Evolutionary conservation across 2,888 invertebrate genomes (phyloP).

Genomic region (Drosophila algonquin): DNA sequence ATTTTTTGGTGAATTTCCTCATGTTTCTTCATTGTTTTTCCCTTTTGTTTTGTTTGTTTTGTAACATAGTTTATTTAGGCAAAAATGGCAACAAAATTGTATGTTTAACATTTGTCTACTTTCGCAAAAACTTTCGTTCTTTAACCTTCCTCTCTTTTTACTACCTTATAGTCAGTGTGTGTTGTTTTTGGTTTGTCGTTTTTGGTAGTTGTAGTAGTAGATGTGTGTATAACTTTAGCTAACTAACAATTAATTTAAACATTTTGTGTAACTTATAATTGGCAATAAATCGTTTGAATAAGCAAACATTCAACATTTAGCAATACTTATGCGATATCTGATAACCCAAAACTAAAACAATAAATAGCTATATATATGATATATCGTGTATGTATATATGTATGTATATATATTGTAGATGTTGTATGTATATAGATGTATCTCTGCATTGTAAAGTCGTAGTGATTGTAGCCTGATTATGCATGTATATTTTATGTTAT

Average conservation of each 20-base stretch:
- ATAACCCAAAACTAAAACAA: slow-evolving; percentile 66
- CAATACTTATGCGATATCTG: slow-evolving; percentile 63
- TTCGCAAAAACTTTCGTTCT: slow-evolving; percentile 55
- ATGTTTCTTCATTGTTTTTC: slow-evolving; percentile 39
- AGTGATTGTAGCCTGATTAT: slow-evolving; percentile 77
- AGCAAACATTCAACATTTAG: slow-evolving; percentile 76
- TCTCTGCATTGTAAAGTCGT: slow-evolving; percentile 63
- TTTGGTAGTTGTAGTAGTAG: slow-evolving; percentile 55
- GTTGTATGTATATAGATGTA: slow-evolving; percentile 46
- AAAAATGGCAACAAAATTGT: slow-evolving; percentile 84
- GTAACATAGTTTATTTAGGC: slow-evolving; percentile 84
- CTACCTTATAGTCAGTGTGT: slow-evolving; percentile 61
- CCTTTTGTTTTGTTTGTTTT: slow-evolving; percentile 62
- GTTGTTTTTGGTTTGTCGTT: slow-evolving; percentile 45
- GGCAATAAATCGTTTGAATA: slow-evolving; percentile 76
- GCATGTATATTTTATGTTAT: slow-evolving; percentile 35
- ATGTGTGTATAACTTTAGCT: slow-evolving; percentile 75
- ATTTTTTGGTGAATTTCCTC: slow-evolving; percentile 46
- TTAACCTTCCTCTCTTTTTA: neutral
- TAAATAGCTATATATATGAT: slow-evolving; percentile 70
- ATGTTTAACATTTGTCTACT: slow-evolving; percentile 80
- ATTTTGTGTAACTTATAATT: slow-evolving; percentile 74
- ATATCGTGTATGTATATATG: slow-evolving; percentile 48
- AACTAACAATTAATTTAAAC: slow-evolving; percentile 78
- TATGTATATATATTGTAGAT: slow-evolving; percentile 54